A percentile compares a stretch with the other conserved stretches of the same genome.
Evolutionary conservation across 2,797 vertebrate genomes (phyloP).

Genomic region (Channallabes apus): DNA sequence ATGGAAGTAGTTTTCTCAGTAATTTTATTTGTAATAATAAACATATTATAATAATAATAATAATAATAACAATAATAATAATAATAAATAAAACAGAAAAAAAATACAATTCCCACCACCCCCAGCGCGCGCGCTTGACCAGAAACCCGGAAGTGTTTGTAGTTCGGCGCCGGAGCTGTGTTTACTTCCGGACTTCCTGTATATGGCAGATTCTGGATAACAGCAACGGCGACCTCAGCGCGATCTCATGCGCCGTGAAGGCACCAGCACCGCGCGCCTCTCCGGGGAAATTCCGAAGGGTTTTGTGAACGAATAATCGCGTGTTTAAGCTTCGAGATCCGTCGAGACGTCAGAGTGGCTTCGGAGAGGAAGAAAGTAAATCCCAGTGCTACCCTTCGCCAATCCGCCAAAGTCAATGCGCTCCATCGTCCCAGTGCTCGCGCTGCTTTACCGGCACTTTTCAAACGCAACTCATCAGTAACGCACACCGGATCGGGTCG

Average conservation of each 20-base stretch:
- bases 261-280: constrained; percentile 5
- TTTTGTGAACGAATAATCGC: constrained; percentile 28
- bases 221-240: constrained; percentile 48
- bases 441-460: constrained; percentile 45
- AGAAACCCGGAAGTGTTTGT: constrained; percentile 51
- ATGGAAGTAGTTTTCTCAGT: neutral
- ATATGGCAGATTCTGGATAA: constrained; percentile 57
- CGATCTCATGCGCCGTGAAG: constrained; percentile 47
- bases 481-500: neutral
- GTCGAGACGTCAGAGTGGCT: neutral
- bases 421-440: constrained; percentile 42
- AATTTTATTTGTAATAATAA: neutral
- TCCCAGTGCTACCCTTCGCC: constrained; percentile 41
- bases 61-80: neutral
- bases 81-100: neutral
- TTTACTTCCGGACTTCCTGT: constrained; percentile 80
- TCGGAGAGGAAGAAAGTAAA: constrained; percentile 36
- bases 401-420: constrained; percentile 61
- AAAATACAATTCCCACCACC: constrained; percentile 58
- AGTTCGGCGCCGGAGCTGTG: constrained; percentile 65
- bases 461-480: neutral
- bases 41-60: neutral
- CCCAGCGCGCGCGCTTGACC: constrained; percentile 37
- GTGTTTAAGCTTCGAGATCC: neutral
- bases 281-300: neutral